phyloP scores from a whole-genome alignment of 2,888 invertebrate species.

The Pseudanteris insignis region DNA sequence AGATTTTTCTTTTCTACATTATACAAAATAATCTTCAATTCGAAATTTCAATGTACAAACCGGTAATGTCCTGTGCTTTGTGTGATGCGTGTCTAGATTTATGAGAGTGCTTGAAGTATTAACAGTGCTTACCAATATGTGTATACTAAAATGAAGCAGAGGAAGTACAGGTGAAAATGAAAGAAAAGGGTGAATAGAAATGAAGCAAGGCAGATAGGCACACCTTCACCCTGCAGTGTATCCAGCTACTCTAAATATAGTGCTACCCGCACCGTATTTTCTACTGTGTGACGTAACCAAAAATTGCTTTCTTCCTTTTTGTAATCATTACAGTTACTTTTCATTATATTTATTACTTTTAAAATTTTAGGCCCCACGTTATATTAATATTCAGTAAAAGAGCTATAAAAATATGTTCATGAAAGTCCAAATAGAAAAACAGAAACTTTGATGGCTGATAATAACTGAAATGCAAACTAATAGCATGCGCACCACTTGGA shows the following conservation, averaged over 20 bases:
- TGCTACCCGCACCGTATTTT: constrained; percentile 24
- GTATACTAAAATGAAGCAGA: constrained; percentile 3
- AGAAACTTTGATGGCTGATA: no score
- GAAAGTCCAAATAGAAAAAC: no score
- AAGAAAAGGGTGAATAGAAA: constrained; percentile 10
- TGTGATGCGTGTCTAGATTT: constrained; percentile 12
- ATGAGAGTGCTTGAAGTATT: constrained; percentile 11
- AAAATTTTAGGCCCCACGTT: no score
- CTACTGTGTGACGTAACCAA: constrained; percentile 37
- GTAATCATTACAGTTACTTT: no score
- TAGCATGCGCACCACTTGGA: no score
- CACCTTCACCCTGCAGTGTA: constrained; percentile 34
- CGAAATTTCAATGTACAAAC: constrained; percentile 15
- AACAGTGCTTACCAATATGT: constrained; percentile 14
- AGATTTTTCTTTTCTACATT: no score
- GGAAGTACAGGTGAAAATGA: neutral
- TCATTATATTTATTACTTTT: no score
- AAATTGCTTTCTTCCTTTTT: constrained; percentile 4
- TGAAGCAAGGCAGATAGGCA: constrained; percentile 18
- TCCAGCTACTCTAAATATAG: constrained; percentile 36
- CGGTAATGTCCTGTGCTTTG: constrained; percentile 11
- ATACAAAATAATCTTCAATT: no score
- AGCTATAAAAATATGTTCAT: no score
- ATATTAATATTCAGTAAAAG: no score
- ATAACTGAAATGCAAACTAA: no score